These are phyloP conservation scores for Onthophagus taurus DNA, from an alignment of 1,140 invertebrate species.

Conservation along the genomic window DNA sequence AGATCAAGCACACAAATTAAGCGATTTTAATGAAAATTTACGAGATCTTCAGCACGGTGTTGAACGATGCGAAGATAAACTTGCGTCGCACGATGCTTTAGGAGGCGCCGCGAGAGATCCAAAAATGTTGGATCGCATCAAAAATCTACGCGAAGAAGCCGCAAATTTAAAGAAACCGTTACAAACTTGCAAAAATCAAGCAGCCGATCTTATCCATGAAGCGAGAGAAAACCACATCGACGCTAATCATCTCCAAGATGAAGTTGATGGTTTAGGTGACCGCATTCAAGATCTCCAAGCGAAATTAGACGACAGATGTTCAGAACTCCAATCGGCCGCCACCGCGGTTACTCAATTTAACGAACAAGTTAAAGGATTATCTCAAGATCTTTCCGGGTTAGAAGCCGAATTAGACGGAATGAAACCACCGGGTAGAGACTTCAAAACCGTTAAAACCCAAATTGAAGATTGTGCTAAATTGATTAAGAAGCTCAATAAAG, in stretches of 20 bases:
- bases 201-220: conserved; percentile 64
- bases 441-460: conserved; percentile 75
- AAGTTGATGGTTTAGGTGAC: conserved; percentile 67
- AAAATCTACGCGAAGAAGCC: conserved; percentile 65
- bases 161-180: conserved; percentile 67
- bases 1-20: conserved; percentile 69
- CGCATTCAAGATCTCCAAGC: conserved; percentile 67
- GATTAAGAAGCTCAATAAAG: conserved; percentile 54
- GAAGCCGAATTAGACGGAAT: conserved; percentile 79
- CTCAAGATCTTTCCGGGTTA: conserved; percentile 63
- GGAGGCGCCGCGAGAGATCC: conserved; percentile 71
- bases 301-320: conserved; percentile 68
- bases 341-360: conserved; percentile 80
- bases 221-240: conserved; percentile 60
- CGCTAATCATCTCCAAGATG: conserved; percentile 63
- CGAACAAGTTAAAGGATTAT: conserved; percentile 70
- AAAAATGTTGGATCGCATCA: conserved; percentile 72
- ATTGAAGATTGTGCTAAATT: conserved; percentile 68
- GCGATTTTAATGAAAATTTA: conserved; percentile 77
- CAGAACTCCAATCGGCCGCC: conserved; percentile 76
- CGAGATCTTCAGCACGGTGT: conserved; percentile 73
- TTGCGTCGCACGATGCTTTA: conserved; percentile 69
- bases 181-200: conserved; percentile 43
- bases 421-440: conserved; percentile 76
- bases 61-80: conserved; percentile 78